A percentile compares a stretch with the other conserved stretches of the same genome.
Evolutionary conservation across 2,888 invertebrate species (phyloP).

Genomic region (Lasioglossum zephyrum): DNA sequence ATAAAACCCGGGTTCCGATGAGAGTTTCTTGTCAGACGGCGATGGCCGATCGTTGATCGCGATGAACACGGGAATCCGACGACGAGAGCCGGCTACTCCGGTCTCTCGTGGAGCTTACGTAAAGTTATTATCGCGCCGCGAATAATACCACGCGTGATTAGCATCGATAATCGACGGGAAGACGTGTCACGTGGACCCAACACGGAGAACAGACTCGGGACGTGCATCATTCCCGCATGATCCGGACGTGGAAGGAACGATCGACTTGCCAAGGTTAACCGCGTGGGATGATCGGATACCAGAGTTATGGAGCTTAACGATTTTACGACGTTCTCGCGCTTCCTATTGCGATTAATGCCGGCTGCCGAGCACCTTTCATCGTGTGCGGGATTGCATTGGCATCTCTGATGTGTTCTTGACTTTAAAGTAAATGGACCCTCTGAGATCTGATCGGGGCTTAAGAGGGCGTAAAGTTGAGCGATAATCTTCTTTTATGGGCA

Average conservation of each 20-base stretch:
- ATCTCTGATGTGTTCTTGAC: background rate
- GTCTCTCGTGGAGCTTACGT: conserved; percentile 43
- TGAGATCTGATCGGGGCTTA: background rate
- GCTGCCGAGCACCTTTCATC: background rate
- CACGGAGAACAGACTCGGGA: conserved; percentile 14
- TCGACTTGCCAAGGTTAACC: conserved; percentile 76
- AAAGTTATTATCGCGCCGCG: conserved; percentile 40
- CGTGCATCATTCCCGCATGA: conserved; percentile 34
- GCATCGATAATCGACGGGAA: conserved; percentile 48
- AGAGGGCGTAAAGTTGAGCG: background rate
- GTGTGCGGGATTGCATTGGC: background rate
- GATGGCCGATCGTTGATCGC: background rate
- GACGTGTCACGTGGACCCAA: conserved; percentile 28
- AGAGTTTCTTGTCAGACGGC: conserved; percentile 12
- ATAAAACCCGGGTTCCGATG: conserved; percentile 6
- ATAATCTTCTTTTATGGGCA: background rate
- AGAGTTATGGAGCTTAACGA: conserved; percentile 72
- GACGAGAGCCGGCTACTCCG: background rate
- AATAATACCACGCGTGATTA: conserved; percentile 46
- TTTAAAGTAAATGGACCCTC: background rate
- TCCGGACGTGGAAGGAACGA: conserved; percentile 66
- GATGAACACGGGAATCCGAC: background rate
- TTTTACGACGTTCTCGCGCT: conserved; percentile 76
- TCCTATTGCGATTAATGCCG: conserved; percentile 76
- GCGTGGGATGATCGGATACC: conserved; percentile 73